phyloP scores from a whole-genome alignment of 2,797 vertebrate genomes.

The Manis crassicaudata region DNA sequence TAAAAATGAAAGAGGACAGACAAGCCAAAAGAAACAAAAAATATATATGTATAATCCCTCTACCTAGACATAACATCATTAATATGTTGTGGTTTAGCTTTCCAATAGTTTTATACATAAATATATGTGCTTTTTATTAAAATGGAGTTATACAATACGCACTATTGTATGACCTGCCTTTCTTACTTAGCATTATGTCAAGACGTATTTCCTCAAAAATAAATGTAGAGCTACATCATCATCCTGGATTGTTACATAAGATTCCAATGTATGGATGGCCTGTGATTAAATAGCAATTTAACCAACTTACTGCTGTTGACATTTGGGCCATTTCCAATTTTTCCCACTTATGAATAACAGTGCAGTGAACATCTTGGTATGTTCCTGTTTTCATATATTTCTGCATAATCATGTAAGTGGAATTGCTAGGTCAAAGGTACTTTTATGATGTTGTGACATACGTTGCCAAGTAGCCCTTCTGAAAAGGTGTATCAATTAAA shows the following conservation, averaged over 20 bases:
- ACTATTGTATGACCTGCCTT: background rate
- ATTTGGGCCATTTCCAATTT: background rate
- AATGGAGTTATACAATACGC: background rate
- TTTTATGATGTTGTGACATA: background rate
- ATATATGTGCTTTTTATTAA: constrained; percentile 54
- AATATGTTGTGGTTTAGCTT: constrained; percentile 49
- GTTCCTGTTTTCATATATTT: background rate
- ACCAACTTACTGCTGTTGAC: background rate
- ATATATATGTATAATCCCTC: constrained; percentile 23
- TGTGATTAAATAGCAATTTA: background rate
- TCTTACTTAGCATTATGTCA: constrained; percentile 3
- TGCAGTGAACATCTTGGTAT: background rate
- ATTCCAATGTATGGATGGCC: background rate
- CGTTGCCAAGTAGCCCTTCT: background rate
- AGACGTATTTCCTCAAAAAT: background rate
- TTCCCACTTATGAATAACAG: background rate
- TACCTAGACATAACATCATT: constrained; percentile 70
- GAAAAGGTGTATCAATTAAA: background rate
- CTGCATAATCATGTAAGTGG: background rate
- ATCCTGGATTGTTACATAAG: background rate
- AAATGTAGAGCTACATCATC: background rate
- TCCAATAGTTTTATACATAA: constrained; percentile 55
- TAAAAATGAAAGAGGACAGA: constrained; percentile 19
- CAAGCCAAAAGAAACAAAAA: constrained; percentile 69
- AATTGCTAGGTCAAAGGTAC: background rate